Evolutionary conservation across 2,888 invertebrate genomes (phyloP), one percentile per base, ranked within the genome.

Genomic region (Hydraecia micacea): DNA sequence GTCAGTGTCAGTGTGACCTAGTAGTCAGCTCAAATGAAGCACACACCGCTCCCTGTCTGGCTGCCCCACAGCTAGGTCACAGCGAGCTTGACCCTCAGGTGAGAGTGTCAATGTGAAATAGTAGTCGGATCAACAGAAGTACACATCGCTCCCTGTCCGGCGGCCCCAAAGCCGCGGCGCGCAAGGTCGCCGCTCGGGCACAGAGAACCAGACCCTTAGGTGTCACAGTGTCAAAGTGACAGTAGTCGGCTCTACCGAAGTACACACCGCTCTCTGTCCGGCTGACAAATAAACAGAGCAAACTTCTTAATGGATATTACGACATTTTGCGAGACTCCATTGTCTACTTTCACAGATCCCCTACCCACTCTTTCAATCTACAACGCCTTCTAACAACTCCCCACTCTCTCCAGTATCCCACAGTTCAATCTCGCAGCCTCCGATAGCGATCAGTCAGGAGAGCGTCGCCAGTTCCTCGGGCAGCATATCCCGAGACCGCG

Each of bases 241-340:
- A n/a, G n/a, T n/a, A 46, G 99, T 99, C 93, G 99, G 99, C 97
- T 98, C 99, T 99, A 99, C 97, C 98, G 99, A 92, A 99, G 99
- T 97, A 99, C 99, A 71, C 99, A 99, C 99, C 98, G 99, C 93
- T 99, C 99, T 93, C 97, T 99, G 89, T 99, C 28, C 88, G 99
- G 99, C 21, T 21, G 9, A 36, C 3, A 52, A 49, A 52, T 28
- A 18, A 76, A 28, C 60, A 46, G 55, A 72, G 4, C 21, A 55
- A 52, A 9, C 15, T n/a, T 3, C 28, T 62, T 60, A 4, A 18
- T 32, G 49, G 3, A 28, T n/a, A 63, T 49, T 3, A 25, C 11
- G 8, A 21, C 15, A 9, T 28, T 28, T 39, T 28, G 13, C 9
- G 66, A 32, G 42, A 74, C 18, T 15, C 9, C 28, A 42, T 32